These are phyloP conservation scores for Yasuhikotakia modesta DNA, from an alignment of 2,797 vertebrate genomes.

Conservation along the genomic window DNA sequence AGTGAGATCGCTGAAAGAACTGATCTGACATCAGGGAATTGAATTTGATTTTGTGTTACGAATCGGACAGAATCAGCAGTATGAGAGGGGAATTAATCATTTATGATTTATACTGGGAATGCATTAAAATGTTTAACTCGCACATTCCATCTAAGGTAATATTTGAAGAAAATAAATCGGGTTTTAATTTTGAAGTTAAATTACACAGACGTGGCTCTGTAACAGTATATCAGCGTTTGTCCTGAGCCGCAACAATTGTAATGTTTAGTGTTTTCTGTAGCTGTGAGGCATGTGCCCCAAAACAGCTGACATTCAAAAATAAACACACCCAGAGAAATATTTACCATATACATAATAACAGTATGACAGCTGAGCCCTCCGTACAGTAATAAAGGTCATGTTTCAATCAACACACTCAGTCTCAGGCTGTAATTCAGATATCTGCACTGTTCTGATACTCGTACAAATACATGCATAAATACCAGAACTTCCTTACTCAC, in stretches of 20 bases:
- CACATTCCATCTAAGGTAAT: neutral
- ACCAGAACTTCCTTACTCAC: neutral
- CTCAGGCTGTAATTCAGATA: neutral
- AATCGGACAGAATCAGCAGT: constrained; percentile 1
- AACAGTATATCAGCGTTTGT: neutral
- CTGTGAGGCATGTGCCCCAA: neutral
- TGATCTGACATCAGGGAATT: constrained; percentile 14
- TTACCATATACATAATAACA: neutral
- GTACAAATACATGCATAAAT: neutral
- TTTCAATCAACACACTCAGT: neutral
- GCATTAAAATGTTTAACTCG: constrained; percentile 11
- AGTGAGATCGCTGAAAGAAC: neutral
- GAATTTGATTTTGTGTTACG: constrained; percentile 5
- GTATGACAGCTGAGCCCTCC: neutral
- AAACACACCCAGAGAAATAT: neutral
- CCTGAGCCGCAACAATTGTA: neutral
- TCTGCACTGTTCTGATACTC: constrained; percentile 14
- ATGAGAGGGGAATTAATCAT: constrained; percentile 12
- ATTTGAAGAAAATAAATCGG: neutral
- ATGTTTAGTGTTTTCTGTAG: neutral
- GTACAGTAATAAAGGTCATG: neutral
- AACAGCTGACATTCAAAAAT: neutral
- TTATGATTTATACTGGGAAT: constrained; percentile 26
- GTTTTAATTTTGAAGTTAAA: neutral
- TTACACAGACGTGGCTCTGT: neutral